Percentiles rank a stretch among this genome's conserved stretches.
Evolutionary conservation across 23 tunicate genomes (phyloP).

Genomic region (Ciona savignyi): DNA sequence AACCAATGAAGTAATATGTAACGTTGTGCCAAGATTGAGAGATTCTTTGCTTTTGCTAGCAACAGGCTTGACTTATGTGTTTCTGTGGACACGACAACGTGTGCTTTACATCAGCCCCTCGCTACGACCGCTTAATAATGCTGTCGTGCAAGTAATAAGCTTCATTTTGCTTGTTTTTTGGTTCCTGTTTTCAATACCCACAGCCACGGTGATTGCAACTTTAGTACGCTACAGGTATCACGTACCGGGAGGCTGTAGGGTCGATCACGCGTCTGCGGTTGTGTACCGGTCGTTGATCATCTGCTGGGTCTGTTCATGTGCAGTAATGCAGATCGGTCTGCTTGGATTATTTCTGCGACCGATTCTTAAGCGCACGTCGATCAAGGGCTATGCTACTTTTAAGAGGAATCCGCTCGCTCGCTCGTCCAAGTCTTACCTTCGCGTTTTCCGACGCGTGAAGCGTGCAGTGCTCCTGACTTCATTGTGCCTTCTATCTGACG

Average conservation of each 20-base stretch:
- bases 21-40: slow-evolving; percentile 10
- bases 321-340: slow-evolving; percentile 43
- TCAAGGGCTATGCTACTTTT: background rate
- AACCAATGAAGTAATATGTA: background rate
- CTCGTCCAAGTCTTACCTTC: background rate
- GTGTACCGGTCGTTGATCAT: slow-evolving; percentile 4
- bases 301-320: slow-evolving; percentile 30
- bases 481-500: slow-evolving; percentile 31
- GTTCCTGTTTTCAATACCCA: slow-evolving; percentile 20
- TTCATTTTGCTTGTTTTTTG: slow-evolving; percentile 23
- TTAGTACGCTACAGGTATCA: slow-evolving; percentile 16
- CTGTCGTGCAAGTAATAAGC: slow-evolving; percentile 9
- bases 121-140: slow-evolving; percentile 30
- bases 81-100: slow-evolving; percentile 65
- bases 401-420: background rate
- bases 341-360: slow-evolving; percentile 50
- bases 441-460: slow-evolving; percentile 28
- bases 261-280: background rate
- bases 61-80: slow-evolving; percentile 32
- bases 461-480: slow-evolving; percentile 36
- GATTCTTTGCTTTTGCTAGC: slow-evolving; percentile 13
- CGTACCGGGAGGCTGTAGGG: slow-evolving; percentile 20
- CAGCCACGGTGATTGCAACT: background rate
- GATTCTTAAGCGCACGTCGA: slow-evolving; percentile 26
- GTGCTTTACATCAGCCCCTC: slow-evolving; percentile 51